These are phyloP conservation scores for Illadopsis cleaveri DNA, from an alignment of 2,113 vertebrate species.

Conservation along the genomic window DNA sequence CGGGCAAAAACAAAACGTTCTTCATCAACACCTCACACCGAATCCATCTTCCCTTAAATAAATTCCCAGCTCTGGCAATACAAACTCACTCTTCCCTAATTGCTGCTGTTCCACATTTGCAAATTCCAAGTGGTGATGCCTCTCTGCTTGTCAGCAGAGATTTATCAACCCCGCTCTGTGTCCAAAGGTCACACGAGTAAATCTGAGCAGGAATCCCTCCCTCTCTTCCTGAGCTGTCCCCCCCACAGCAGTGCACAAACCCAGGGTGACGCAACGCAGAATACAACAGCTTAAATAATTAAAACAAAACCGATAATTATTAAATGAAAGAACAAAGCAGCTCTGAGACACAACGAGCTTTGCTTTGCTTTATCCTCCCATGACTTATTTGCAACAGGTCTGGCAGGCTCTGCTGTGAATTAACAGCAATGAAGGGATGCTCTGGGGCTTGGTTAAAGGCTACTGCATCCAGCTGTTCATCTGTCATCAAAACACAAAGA, in stretches of 20 bases:
- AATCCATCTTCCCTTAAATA: constrained; percentile 7
- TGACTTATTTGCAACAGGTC: neutral
- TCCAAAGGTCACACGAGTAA: neutral
- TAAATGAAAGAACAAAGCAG: constrained; percentile 5
- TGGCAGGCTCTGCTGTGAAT: neutral
- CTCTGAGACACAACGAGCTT: neutral
- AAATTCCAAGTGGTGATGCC: neutral
- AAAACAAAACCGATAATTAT: neutral
- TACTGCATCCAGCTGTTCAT: constrained; percentile 1
- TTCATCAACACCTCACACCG: neutral
- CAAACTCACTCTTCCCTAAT: neutral
- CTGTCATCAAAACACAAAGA: neutral
- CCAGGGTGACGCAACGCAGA: neutral
- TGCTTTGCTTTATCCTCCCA: neutral
- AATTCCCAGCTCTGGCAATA: neutral
- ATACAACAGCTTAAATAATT: neutral
- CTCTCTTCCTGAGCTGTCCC: neutral
- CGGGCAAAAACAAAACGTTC: neutral
- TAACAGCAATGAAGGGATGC: neutral
- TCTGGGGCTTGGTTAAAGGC: constrained; percentile 19
- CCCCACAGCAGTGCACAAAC: neutral
- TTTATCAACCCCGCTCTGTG: neutral
- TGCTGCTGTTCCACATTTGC: neutral
- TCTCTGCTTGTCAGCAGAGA: neutral
- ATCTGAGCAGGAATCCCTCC: neutral